Evolutionary conservation across 1,140 invertebrate species (phyloP).

Genomic region (Ooceraea biroi): DNA sequence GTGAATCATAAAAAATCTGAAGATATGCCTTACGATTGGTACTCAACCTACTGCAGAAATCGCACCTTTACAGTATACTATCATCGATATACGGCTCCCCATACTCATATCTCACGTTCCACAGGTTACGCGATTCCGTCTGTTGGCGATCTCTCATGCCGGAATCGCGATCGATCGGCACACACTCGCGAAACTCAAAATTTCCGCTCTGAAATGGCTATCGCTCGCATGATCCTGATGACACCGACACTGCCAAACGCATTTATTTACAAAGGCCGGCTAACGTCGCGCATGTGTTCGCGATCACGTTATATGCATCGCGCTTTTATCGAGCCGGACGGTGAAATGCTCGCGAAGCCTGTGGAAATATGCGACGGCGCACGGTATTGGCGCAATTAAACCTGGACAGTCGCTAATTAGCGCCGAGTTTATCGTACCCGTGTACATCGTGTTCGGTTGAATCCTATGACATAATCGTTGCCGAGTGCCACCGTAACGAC

Average conservation of each 20-base stretch:
- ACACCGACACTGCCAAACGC: not conserved
- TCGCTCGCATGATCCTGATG: not conserved
- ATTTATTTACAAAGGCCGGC: not conserved
- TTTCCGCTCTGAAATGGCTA: not conserved
- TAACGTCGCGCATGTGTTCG: too few relatives aligned
- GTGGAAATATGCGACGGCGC: constrained; percentile 43
- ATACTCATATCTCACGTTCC: constrained; percentile 43
- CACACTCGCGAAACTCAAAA: not conserved
- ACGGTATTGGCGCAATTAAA: constrained; percentile 47
- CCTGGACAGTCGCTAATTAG: constrained; percentile 46
- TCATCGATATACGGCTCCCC: not conserved
- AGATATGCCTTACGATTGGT: constrained; percentile 50
- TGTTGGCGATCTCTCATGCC: not conserved
- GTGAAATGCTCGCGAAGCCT: constrained; percentile 21
- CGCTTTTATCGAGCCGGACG: not conserved
- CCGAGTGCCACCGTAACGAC: constrained; percentile 36
- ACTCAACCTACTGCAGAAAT: constrained; percentile 42
- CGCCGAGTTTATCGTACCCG: constrained; percentile 25
- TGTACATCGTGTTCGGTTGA: constrained; percentile 17
- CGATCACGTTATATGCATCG: not conserved
- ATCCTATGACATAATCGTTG: constrained; percentile 49
- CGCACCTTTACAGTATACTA: constrained; percentile 45
- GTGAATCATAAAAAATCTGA: constrained; percentile 25
- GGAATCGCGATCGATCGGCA: not conserved
- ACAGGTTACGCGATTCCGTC: constrained; percentile 41